Base-by-base conservation (phyloP, 2,797 vertebrate species). In the Sebastes iracundus region DNA sequence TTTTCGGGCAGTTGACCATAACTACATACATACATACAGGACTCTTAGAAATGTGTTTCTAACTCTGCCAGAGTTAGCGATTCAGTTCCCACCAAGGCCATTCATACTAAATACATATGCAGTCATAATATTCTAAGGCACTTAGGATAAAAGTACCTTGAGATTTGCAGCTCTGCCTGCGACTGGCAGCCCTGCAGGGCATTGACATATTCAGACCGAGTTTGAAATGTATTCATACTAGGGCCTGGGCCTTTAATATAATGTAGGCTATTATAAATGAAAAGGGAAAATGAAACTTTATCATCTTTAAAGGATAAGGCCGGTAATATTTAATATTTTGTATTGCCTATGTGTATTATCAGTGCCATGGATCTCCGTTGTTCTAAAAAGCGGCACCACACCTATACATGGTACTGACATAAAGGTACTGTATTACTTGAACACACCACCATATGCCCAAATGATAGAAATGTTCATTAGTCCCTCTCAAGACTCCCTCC, bases 401-500 rank as follows among this genome's bases (percentile, higher is more conserved):
- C 23, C 16, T 33, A 60, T 76, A 64, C 42, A 67, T 33, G 49
- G 67, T 30, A 22, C 65, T 62, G 62, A 63, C 58, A 22, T 55
- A 72, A 72, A 76, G n/a, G 35, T 63, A 28, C 59, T 70, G 38
- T 56, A 30, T 85, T 62, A 64, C 7, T 27, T 38, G 74, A 75
- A 63, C 71, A 64, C 73, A 74, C 67, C 1, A 10, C 55, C 59
- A 74, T 75, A 82, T 64, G 61, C 59, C 70, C 67, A 78, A 87
- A 88, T 90, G 75, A 90, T 75, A 77, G 63, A 72, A 81, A 85
- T 77, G 60, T 83, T 77, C 74, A 81, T 87, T 84, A 90, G 81
- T 84, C 82, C 18, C 70, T 81, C 38, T 73, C 35, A 32, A 62
- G 30, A 38, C 69, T 58, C 33, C 33, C 11, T 52, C 10, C 33